A percentile compares a stretch with the other conserved stretches of the same genome.
phyloP scores from a whole-genome alignment of 2,888 invertebrate genomes.

The Noctua janthina region DNA sequence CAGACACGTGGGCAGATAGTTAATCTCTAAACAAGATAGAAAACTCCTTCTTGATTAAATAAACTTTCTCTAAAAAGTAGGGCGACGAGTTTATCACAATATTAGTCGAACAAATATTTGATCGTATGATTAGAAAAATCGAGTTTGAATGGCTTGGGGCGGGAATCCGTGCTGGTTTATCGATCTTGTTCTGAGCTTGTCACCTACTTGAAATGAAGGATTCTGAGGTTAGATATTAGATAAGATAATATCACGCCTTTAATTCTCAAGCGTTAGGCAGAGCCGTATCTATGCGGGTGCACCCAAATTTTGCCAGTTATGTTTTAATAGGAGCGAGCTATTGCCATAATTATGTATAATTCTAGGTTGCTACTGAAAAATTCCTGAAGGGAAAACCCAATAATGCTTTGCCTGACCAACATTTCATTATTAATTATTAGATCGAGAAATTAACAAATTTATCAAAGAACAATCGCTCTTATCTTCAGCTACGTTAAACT shows the following conservation, averaged over 20 bases:
- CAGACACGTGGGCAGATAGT: not conserved
- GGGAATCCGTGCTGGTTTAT: not conserved
- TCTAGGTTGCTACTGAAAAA: not conserved
- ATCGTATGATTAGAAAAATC: constrained; percentile 53
- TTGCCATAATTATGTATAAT: not conserved
- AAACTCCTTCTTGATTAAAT: constrained; percentile 42
- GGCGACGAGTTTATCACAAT: constrained; percentile 32
- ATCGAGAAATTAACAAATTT: not conserved
- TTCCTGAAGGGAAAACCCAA: not conserved
- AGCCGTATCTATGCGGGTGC: not conserved
- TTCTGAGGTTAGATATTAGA: not conserved
- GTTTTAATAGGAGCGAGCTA: not conserved
- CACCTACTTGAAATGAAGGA: not conserved
- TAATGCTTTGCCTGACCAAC: not conserved
- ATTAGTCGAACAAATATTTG: constrained; percentile 55
- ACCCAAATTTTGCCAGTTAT: not conserved
- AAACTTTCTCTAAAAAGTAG: constrained; percentile 14
- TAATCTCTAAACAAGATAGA: constrained; percentile 9
- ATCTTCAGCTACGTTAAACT: not conserved
- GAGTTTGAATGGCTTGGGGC: constrained; percentile 13
- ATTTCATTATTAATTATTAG: not conserved
- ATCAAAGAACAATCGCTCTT: not conserved
- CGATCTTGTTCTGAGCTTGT: not conserved
- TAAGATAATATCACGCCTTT: not conserved
- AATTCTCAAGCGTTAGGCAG: not conserved